These are phyloP conservation scores for Coranthus polyacanthus DNA, from an alignment of 2,797 vertebrate species.

Conservation along the genomic window DNA sequence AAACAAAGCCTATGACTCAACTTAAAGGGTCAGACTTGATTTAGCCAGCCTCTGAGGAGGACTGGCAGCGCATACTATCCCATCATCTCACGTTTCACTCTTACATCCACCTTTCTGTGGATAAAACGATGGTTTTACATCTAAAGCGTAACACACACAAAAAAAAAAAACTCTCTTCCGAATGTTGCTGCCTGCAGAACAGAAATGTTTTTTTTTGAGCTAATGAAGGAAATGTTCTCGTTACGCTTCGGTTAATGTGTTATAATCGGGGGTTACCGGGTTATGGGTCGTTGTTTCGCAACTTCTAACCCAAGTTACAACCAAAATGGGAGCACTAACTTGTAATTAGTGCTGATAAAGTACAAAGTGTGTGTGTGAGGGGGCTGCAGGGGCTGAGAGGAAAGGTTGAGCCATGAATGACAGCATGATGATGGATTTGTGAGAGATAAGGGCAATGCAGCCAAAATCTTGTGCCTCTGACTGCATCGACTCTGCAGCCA, in stretches of 20 bases:
- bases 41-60: constrained; percentile 66
- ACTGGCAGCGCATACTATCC: constrained; percentile 41
- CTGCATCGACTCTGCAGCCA: constrained; percentile 23
- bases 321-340: constrained; percentile 26
- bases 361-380: constrained; percentile 16
- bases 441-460: constrained; percentile 38
- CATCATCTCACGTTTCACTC: constrained; percentile 24
- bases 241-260: constrained; percentile 36
- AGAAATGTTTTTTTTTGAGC: constrained; percentile 26
- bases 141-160: constrained; percentile 22
- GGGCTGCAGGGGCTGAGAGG: constrained; percentile 39
- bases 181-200: constrained; percentile 5
- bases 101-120: constrained; percentile 49
- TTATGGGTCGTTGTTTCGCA: constrained; percentile 26
- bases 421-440: constrained; percentile 62
- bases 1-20: constrained; percentile 68
- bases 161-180: constrained; percentile 42
- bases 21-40: constrained; percentile 61
- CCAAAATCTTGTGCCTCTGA: constrained; percentile 10
- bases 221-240: constrained; percentile 44
- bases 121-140: constrained; percentile 49
- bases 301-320: constrained; percentile 23
- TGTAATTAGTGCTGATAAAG: constrained; percentile 39
- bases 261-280: constrained; percentile 46
- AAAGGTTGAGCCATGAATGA: constrained; percentile 54